Conservation (phyloP, 2,888 invertebrate genomes). For the Volucella zonaria region DNA sequence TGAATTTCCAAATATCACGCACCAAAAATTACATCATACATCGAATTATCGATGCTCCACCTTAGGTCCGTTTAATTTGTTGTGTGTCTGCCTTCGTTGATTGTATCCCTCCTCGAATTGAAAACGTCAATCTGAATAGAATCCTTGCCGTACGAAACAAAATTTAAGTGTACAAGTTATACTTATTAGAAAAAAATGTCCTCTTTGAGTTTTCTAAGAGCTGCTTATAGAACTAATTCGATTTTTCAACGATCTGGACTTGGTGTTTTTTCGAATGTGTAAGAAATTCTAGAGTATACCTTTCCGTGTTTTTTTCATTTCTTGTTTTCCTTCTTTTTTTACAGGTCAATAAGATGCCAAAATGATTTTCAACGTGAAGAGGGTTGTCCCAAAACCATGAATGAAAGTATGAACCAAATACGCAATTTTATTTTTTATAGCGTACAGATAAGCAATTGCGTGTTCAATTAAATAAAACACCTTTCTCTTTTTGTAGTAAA, state of each 20-base stretch:
- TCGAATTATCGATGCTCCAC: too few species aligned
- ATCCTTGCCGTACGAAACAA: too few species aligned
- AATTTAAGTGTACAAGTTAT: too few species aligned
- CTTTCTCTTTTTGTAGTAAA: constrained; percentile 75
- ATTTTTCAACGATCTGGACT: constrained; percentile 23
- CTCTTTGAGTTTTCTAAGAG: constrained; percentile 27
- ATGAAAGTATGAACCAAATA: constrained; percentile 46
- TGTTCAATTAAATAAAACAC: neutral
- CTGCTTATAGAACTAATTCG: constrained; percentile 13
- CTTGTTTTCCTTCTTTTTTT: too few species aligned
- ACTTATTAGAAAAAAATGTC: constrained; percentile 25
- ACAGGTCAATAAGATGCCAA: neutral
- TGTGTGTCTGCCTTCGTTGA: too few species aligned
- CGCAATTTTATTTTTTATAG: too few species aligned
- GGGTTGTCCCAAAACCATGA: constrained; percentile 41
- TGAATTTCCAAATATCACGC: too few species aligned
- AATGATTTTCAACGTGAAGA: constrained; percentile 7
- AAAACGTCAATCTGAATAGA: too few species aligned
- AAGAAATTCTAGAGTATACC: neutral
- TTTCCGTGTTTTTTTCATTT: neutral
- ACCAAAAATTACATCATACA: too few species aligned
- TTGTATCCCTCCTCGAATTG: too few species aligned
- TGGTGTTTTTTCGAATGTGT: constrained; percentile 40
- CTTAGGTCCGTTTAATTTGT: too few species aligned
- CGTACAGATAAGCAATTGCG: too few species aligned